Percentiles rank a stretch among this genome's conserved stretches.
Conservation (phyloP, 2,113 vertebrate species). For the Tachuris rubrigastra region DNA sequence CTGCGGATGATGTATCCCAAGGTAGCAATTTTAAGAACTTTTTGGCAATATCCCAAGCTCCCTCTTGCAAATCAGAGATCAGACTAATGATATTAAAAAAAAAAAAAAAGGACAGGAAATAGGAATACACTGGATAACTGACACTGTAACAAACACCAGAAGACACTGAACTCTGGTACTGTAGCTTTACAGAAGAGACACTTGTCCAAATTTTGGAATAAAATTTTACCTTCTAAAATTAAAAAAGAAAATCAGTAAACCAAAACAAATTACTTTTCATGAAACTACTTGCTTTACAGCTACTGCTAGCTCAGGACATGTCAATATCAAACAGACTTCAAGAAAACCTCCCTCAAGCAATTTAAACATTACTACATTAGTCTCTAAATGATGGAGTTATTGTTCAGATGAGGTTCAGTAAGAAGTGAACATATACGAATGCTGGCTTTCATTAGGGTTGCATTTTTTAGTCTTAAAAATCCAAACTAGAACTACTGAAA, state of each 20-base stretch:
- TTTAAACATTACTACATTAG: background rate
- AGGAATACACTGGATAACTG: constrained; percentile 1
- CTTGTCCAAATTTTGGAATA: background rate
- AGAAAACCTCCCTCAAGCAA: background rate
- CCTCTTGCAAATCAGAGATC: constrained; percentile 42
- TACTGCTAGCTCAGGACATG: background rate
- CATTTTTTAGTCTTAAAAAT: background rate
- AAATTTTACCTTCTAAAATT: background rate
- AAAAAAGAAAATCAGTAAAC: background rate
- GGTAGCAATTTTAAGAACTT: constrained; percentile 60
- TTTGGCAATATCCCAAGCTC: constrained; percentile 35
- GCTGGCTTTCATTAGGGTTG: background rate
- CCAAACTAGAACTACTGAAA: background rate
- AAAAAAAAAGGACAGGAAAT: background rate
- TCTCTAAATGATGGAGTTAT: background rate
- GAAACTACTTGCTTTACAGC: background rate
- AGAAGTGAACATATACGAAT: background rate
- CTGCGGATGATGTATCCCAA: constrained; percentile 49
- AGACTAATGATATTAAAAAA: background rate
- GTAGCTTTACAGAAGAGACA: background rate
- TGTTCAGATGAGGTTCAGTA: background rate
- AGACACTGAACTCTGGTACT: background rate
- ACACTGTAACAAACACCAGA: background rate
- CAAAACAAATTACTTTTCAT: background rate
- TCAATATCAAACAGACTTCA: background rate